Percentiles rank a stretch among this genome's conserved stretches.
Conservation (phyloP, 2,797 vertebrate species). For the Alca torda region DNA sequence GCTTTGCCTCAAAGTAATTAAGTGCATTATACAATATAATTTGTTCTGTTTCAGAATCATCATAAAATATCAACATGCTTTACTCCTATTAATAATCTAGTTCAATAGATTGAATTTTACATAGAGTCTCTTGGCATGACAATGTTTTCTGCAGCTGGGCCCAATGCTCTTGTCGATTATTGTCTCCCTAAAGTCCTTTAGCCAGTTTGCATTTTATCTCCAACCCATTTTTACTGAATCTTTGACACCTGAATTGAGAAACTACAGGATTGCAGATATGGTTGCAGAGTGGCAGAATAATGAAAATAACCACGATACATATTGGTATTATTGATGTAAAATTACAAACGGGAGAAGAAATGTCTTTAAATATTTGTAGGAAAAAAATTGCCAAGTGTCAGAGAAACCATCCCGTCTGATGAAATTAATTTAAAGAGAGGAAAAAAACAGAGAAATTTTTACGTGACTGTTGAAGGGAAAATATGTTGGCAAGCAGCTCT, state of each 20-base stretch:
- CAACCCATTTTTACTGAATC: background rate
- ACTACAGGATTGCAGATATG: background rate
- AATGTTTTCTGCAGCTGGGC: background rate
- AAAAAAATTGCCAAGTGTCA: background rate
- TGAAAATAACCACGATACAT: background rate
- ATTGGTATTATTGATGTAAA: background rate
- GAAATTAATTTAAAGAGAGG: background rate
- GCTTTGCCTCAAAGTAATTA: background rate
- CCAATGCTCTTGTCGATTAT: background rate
- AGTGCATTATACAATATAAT: background rate
- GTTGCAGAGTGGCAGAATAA: background rate
- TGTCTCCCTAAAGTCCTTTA: background rate
- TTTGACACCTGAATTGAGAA: background rate
- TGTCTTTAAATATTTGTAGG: background rate
- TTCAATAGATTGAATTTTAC: background rate
- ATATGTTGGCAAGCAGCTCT: background rate
- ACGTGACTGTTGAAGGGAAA: background rate
- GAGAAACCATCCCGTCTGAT: background rate
- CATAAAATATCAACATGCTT: background rate
- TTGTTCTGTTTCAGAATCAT: background rate
- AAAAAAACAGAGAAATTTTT: background rate
- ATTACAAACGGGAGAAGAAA: background rate
- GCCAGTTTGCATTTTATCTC: background rate
- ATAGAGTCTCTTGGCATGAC: background rate
- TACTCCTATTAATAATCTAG: background rate